Evolutionary conservation across 2,113 vertebrate species (phyloP).

Genomic region (Octodon degus): DNA sequence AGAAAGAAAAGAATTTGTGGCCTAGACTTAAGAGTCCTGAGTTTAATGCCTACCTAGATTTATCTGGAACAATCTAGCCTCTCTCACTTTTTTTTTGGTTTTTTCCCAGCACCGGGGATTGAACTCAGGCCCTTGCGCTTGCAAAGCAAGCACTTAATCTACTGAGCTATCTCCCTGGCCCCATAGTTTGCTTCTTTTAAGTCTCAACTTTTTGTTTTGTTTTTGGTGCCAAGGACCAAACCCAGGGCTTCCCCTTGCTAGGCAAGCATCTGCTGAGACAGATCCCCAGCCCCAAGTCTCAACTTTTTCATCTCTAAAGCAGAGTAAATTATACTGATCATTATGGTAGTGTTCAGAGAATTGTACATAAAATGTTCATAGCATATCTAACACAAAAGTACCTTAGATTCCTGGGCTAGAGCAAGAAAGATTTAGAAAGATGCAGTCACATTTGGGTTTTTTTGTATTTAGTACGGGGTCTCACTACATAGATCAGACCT

Average conservation of each 20-base stretch:
- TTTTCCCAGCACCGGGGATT: too few species aligned
- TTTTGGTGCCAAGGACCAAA: too few species aligned
- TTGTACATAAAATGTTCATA: background rate
- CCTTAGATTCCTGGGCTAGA: background rate
- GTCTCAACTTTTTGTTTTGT: too few species aligned
- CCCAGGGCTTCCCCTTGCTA: too few species aligned
- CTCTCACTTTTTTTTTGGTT: background rate
- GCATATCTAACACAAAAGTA: background rate
- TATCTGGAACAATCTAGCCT: background rate
- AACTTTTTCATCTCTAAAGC: background rate
- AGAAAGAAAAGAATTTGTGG: background rate
- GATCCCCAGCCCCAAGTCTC: too few species aligned
- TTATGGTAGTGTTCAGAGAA: background rate
- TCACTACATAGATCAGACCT: too few species aligned
- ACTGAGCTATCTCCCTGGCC: too few species aligned
- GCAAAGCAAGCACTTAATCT: too few species aligned
- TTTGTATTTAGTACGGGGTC: too few species aligned
- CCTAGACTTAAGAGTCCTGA: background rate
- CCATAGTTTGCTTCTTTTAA: too few species aligned
- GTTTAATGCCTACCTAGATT: background rate
- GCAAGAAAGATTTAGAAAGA: conserved; percentile 25
- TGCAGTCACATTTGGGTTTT: background rate
- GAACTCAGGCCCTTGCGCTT: too few species aligned
- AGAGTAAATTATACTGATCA: background rate
- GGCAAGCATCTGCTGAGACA: too few species aligned